Percentiles rank a stretch among this genome's conserved stretches.
These are phyloP conservation scores for Bergia puertoricense DNA, from an alignment of 92 coral and sea anemone genomes.

Conservation along the genomic window DNA sequence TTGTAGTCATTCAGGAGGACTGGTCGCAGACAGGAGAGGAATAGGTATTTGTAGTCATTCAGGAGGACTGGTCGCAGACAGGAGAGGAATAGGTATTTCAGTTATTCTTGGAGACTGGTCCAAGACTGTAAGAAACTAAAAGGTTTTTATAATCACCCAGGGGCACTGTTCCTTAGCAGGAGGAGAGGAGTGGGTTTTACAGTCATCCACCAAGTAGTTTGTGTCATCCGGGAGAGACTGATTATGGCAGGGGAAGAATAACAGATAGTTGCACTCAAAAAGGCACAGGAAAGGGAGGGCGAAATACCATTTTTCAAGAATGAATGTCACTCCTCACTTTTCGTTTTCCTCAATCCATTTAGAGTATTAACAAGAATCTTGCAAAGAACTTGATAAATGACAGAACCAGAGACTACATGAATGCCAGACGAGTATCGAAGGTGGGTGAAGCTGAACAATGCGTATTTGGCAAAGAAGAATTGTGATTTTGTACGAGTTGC, in stretches of 20 bases:
- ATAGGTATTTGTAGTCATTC: too few relatives aligned
- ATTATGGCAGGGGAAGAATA: not conserved
- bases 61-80: too few relatives aligned
- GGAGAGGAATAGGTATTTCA: too few relatives aligned
- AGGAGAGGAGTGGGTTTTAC: not conserved
- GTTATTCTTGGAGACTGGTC: not conserved
- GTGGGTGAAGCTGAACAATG: slow-evolving; percentile 29
- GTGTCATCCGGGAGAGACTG: not conserved
- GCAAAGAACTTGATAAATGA: slow-evolving; percentile 94
- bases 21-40: too few relatives aligned
- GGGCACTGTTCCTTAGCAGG: not conserved
- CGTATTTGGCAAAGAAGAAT: too few relatives aligned
- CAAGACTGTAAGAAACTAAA: too few relatives aligned
- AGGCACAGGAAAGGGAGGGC: not conserved
- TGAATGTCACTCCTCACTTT: not conserved
- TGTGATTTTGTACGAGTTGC: too few relatives aligned
- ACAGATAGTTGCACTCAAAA: not conserved
- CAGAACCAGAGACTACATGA: slow-evolving; percentile 97
- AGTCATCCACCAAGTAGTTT: not conserved
- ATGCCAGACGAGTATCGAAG: slow-evolving; percentile 94
- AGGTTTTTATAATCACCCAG: not conserved
- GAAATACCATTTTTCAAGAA: not conserved
- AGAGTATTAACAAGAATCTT: slow-evolving; percentile 91
- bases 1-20: too few relatives aligned
- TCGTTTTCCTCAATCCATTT: not conserved